Evolutionary conservation across 2,888 invertebrate species (phyloP).

Genomic region (Polyommatus icarus): DNA sequence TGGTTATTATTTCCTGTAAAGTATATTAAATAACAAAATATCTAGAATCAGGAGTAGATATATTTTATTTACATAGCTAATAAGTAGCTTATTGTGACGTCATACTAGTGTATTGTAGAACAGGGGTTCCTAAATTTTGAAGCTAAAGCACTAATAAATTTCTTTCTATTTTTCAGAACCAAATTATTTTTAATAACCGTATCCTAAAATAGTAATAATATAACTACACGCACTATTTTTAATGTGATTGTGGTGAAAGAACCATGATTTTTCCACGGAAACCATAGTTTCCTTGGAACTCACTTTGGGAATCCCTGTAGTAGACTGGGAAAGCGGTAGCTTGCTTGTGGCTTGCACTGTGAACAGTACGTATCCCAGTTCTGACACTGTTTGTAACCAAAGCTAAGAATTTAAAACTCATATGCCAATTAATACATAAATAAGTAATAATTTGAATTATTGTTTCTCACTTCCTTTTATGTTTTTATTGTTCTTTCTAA

Average conservation of each 20-base stretch:
- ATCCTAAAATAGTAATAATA: too few species aligned
- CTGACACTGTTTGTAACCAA: slow-evolving; percentile 1
- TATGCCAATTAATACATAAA: not conserved
- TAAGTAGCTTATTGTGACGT: not conserved
- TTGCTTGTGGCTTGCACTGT: not conserved
- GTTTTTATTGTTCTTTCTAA: too few species aligned
- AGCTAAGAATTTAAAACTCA: not conserved
- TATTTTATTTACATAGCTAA: not conserved
- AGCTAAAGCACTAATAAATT: not conserved
- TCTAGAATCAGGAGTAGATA: too few species aligned
- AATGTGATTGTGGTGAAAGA: not conserved
- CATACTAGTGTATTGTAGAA: not conserved
- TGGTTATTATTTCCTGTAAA: not conserved
- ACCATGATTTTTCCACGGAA: not conserved
- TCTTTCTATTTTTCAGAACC: not conserved
- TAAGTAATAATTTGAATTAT: not conserved
- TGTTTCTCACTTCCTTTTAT: not conserved
- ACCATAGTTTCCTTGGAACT: not conserved
- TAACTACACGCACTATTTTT: not conserved
- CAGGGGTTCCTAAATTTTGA: not conserved
- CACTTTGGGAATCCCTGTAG: not conserved
- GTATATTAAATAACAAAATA: too few species aligned
- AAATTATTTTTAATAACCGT: not conserved
- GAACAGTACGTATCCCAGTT: slow-evolving; percentile 23
- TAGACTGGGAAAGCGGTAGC: slow-evolving; percentile 1